Evolutionary conservation across 2,888 invertebrate genomes (phyloP).

Genomic region (Tolmerus cingulatus): DNA sequence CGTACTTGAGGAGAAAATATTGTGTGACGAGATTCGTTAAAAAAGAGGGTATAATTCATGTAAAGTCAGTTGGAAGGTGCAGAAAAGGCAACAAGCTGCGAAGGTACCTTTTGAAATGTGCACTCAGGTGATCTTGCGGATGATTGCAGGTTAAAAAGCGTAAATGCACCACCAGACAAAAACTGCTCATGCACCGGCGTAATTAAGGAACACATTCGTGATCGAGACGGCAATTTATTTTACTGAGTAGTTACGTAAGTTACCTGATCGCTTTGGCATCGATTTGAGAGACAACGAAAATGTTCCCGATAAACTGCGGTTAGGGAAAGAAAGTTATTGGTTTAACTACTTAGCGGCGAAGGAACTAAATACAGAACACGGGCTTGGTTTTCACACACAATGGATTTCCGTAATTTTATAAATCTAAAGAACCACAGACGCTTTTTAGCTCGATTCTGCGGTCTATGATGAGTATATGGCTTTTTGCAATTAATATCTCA

Average conservation of each 20-base stretch:
- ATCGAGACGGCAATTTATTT: not conserved
- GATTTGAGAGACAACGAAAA: not conserved
- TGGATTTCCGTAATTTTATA: conserved; percentile 16
- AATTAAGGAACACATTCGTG: not conserved
- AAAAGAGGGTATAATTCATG: not conserved
- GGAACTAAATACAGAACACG: not conserved
- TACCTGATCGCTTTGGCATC: not conserved
- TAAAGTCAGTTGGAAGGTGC: not conserved
- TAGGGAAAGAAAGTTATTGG: not conserved
- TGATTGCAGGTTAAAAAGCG: not conserved
- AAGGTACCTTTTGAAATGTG: not conserved
- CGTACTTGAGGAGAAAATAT: not conserved
- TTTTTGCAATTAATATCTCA: conserved; percentile 2
- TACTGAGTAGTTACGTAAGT: not conserved
- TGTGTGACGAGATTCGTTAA: not conserved
- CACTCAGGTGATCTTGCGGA: not conserved
- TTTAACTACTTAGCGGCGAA: not conserved
- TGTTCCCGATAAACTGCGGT: not conserved
- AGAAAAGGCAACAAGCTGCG: not conserved
- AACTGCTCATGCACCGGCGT: not conserved
- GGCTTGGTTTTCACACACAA: not conserved
- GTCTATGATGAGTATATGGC: not conserved
- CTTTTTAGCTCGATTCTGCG: not conserved
- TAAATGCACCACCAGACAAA: not conserved
- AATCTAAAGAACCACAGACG: not conserved